A percentile compares a stretch with the other conserved stretches of the same genome.
phyloP scores from a whole-genome alignment of 2,888 invertebrate species.

The Emmelina monodactyla region DNA sequence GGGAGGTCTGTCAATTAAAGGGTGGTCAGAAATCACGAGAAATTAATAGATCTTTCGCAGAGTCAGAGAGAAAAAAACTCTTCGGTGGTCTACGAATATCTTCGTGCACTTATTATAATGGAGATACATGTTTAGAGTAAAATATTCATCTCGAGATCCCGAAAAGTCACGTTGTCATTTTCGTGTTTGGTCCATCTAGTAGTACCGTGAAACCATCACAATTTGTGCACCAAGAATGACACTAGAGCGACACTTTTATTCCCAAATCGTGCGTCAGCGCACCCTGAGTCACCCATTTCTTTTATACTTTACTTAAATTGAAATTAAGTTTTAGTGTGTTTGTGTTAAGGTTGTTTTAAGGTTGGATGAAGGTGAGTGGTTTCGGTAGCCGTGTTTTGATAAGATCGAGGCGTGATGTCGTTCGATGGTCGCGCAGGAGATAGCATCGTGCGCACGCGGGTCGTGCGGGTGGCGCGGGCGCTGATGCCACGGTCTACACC shows the following conservation, averaged over 20 bases:
- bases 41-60: too few relatives aligned
- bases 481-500: slow-evolving; percentile 5
- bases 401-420: slow-evolving; percentile 50
- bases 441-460: slow-evolving; percentile 43
- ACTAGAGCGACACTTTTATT: slow-evolving; percentile 42
- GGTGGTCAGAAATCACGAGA: too few relatives aligned
- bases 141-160: too few relatives aligned
- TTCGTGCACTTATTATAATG: too few relatives aligned
- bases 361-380: neutral
- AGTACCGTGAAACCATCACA: neutral
- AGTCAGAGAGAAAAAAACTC: too few relatives aligned
- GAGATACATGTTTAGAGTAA: too few relatives aligned
- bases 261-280: slow-evolving; percentile 33
- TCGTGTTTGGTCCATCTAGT: neutral
- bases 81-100: too few relatives aligned
- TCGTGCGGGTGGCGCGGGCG: slow-evolving; percentile 2
- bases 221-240: slow-evolving; percentile 22
- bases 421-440: slow-evolving; percentile 34
- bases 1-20: too few relatives aligned
- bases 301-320: neutral
- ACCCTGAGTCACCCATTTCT: neutral
- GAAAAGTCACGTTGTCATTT: too few relatives aligned
- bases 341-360: neutral
- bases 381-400: slow-evolving; percentile 25
- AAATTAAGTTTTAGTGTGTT: neutral